A percentile compares a stretch with the other conserved stretches of the same genome.
These are phyloP conservation scores for Hyperoplus immaculatus DNA, from an alignment of 2,797 vertebrate genomes.

Conservation along the genomic window DNA sequence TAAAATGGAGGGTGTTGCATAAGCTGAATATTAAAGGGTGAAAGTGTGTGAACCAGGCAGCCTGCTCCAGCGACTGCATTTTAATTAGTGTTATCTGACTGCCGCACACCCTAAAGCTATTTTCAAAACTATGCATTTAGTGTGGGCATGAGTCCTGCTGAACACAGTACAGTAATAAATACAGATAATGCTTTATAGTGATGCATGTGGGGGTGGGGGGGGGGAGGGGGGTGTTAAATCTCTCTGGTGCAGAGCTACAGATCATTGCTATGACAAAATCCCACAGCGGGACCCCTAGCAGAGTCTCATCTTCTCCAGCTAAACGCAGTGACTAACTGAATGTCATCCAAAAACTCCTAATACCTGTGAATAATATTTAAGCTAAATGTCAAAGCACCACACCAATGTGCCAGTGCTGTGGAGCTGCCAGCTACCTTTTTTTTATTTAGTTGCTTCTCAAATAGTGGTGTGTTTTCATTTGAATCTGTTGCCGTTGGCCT, in stretches of 20 bases:
- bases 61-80: background rate
- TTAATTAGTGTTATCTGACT: background rate
- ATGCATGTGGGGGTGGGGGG: background rate
- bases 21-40: background rate
- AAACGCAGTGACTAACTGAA: background rate
- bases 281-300: background rate
- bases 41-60: background rate
- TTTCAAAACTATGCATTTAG: too few relatives aligned
- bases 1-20: background rate
- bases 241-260: slow-evolving; percentile 9
- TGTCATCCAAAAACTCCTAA: background rate
- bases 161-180: background rate
- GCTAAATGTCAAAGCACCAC: slow-evolving; percentile 1
- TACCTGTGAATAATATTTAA: background rate
- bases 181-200: background rate
- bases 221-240: slow-evolving; percentile 2
- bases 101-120: background rate
- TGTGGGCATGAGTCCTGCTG: background rate
- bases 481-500: background rate
- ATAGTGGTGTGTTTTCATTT: too few relatives aligned
- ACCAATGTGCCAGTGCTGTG: background rate
- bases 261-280: slow-evolving; percentile 24
- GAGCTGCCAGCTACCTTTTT: too few relatives aligned
- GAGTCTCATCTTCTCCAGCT: background rate
- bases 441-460: too few relatives aligned